phyloP scores from a whole-genome alignment of 2,113 vertebrate species.

The Bothrops jararaca region DNA sequence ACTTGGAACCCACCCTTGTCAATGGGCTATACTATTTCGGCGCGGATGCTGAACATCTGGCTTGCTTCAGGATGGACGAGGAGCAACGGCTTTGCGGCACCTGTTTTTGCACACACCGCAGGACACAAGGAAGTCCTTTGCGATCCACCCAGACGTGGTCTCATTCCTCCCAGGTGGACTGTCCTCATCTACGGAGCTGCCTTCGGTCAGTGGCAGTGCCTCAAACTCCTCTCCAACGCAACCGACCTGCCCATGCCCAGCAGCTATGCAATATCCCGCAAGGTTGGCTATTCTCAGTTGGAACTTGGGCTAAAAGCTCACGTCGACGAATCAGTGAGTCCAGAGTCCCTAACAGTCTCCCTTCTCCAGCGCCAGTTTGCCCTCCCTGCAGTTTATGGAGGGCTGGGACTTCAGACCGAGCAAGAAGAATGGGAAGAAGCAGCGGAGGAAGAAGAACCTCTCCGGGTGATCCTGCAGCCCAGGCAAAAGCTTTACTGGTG shows the following conservation, averaged over 20 bases:
- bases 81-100: not conserved
- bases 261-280: constrained; percentile 14
- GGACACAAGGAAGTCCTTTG: not conserved
- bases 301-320: not conserved
- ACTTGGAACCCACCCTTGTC: not conserved
- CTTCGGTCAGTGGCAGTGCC: constrained; percentile 8
- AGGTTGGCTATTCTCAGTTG: not conserved
- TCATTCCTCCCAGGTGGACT: constrained; percentile 12
- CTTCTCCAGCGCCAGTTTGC: constrained; percentile 18
- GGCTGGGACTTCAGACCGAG: not conserved
- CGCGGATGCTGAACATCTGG: not conserved
- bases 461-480: constrained; percentile 19
- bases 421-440: constrained; percentile 21
- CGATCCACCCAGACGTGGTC: not conserved
- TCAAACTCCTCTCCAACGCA: constrained; percentile 11
- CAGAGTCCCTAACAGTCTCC: not conserved
- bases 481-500: constrained; percentile 33
- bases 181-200: not conserved
- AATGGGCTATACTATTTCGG: constrained; percentile 8
- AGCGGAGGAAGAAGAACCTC: not conserved
- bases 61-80: not conserved
- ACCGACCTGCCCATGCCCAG: not conserved
- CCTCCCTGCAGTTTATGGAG: not conserved
- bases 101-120: not conserved
- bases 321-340: not conserved